Percentiles rank a stretch among this genome's conserved stretches.
Conservation (phyloP, 2,888 invertebrate species). For the Sphaerophoria rueppellii region DNA sequence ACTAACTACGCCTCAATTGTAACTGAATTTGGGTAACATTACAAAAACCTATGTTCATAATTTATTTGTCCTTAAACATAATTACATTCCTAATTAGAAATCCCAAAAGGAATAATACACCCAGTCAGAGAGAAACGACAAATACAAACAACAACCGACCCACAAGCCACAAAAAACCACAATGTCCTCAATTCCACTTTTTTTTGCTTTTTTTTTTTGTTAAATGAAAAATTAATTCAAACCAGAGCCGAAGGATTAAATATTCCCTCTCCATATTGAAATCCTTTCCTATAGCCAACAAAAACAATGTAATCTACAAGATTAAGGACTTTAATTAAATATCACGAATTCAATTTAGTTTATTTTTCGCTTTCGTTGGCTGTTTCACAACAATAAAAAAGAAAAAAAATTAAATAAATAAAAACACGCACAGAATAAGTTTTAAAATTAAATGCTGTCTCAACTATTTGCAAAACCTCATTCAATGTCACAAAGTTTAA, state of each 20-base stretch:
- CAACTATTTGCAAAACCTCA: constrained; percentile 21
- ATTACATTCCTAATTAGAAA: not conserved
- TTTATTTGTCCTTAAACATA: no score
- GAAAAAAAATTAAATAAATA: not conserved
- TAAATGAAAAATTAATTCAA: constrained; percentile 13
- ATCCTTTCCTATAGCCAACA: not conserved
- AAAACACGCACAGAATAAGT: constrained; percentile 14
- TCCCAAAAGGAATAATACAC: not conserved
- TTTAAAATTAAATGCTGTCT: constrained; percentile 13
- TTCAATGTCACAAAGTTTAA: constrained; percentile 54
- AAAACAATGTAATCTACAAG: not conserved
- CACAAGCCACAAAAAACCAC: not conserved
- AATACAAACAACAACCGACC: not conserved
- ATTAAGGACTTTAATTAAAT: constrained; percentile 16
- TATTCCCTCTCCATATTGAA: not conserved
- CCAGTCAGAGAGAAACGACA: not conserved
- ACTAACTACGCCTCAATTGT: no score
- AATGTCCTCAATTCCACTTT: not conserved
- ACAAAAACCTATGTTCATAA: no score
- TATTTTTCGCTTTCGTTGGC: constrained; percentile 32
- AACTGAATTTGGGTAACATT: no score
- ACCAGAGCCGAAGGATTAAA: not conserved
- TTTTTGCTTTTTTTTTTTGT: not conserved
- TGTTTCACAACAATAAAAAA: no score
- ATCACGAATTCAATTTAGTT: constrained; percentile 12